Evolutionary conservation across 1,140 invertebrate genomes (phyloP).

Genomic region (Protaetia brevitarsis): DNA sequence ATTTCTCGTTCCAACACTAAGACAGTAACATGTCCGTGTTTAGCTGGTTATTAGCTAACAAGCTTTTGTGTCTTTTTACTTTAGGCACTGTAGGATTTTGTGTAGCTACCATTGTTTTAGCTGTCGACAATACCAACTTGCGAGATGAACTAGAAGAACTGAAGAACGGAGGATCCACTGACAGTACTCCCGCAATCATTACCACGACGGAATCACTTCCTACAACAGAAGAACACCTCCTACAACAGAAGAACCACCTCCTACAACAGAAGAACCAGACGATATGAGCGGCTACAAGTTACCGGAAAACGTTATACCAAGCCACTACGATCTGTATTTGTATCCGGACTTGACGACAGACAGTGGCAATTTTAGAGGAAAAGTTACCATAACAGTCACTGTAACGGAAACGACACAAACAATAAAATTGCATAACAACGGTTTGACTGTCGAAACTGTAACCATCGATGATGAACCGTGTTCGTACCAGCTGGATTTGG

Average conservation of each 20-base stretch:
- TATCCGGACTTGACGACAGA: slow-evolving; percentile 66
- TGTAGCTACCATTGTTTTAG: slow-evolving; percentile 34
- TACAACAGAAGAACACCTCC: not conserved
- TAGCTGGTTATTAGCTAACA: slow-evolving; percentile 31
- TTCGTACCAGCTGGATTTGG: slow-evolving; percentile 28
- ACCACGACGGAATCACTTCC: not conserved
- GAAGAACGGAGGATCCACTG: not conserved
- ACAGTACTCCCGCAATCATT: not conserved
- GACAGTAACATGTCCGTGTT: slow-evolving; percentile 28
- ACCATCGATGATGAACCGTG: slow-evolving; percentile 28
- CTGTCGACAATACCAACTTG: slow-evolving; percentile 30
- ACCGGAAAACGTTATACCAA: slow-evolving; percentile 62
- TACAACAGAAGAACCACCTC: slow-evolving; percentile 4
- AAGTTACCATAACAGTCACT: slow-evolving; percentile 66
- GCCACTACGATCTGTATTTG: slow-evolving; percentile 74
- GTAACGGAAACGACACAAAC: slow-evolving; percentile 55
- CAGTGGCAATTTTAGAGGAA: slow-evolving; percentile 68
- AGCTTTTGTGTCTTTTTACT: slow-evolving; percentile 33
- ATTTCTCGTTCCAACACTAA: too few relatives aligned
- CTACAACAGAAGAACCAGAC: slow-evolving; percentile 17
- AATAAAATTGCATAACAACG: slow-evolving; percentile 70
- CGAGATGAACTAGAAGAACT: slow-evolving; percentile 24
- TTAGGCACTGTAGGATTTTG: slow-evolving; percentile 30
- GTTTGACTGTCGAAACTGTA: slow-evolving; percentile 53
- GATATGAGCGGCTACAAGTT: slow-evolving; percentile 40